A percentile compares a stretch with the other conserved stretches of the same genome.
Evolutionary conservation across 2,888 invertebrate genomes (phyloP).

Genomic region (Cantharis nigra): DNA sequence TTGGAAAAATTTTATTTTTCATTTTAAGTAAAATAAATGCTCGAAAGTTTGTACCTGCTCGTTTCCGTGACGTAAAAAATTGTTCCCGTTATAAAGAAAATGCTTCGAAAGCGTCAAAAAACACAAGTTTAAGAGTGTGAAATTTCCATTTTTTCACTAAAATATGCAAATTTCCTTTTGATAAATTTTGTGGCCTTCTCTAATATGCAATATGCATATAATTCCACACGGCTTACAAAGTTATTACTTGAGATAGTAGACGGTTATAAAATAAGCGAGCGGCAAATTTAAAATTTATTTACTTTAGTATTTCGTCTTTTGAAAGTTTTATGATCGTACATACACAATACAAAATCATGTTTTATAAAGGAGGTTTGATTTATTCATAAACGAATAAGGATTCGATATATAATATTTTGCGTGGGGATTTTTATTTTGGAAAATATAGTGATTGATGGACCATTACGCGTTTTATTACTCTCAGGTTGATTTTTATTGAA

Average conservation of each 20-base stretch:
- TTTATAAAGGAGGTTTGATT: slow-evolving; percentile 20
- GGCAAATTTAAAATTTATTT: slow-evolving; percentile 12
- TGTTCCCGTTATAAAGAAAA: slow-evolving; percentile 14
- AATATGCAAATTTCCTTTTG: slow-evolving; percentile 49
- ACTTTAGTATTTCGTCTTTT: slow-evolving; percentile 1
- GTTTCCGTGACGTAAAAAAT: slow-evolving; percentile 8
- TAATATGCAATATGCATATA: slow-evolving; percentile 49
- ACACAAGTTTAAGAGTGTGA: slow-evolving; percentile 34
- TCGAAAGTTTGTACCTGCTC: slow-evolving; percentile 11
- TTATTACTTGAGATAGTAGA: slow-evolving; percentile 42
- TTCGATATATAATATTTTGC: slow-evolving; percentile 12
- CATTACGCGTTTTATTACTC: slow-evolving; percentile 18
- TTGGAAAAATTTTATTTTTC: neutral
- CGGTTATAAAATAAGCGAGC: slow-evolving; percentile 6
- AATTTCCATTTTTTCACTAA: slow-evolving; percentile 36
- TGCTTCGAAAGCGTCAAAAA: slow-evolving; percentile 12
- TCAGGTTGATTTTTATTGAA: neutral
- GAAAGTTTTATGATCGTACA: neutral
- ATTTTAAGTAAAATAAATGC: neutral
- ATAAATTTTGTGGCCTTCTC: slow-evolving; percentile 44
- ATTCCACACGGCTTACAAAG: slow-evolving; percentile 46
- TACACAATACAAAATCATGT: slow-evolving; percentile 7
- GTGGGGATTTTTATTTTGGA: slow-evolving; percentile 4
- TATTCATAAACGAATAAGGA: slow-evolving; percentile 21
- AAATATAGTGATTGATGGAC: slow-evolving; percentile 19